Conservation (phyloP, 2,113 vertebrate genomes). For the Cryptomyrus ogoouensis region DNA sequence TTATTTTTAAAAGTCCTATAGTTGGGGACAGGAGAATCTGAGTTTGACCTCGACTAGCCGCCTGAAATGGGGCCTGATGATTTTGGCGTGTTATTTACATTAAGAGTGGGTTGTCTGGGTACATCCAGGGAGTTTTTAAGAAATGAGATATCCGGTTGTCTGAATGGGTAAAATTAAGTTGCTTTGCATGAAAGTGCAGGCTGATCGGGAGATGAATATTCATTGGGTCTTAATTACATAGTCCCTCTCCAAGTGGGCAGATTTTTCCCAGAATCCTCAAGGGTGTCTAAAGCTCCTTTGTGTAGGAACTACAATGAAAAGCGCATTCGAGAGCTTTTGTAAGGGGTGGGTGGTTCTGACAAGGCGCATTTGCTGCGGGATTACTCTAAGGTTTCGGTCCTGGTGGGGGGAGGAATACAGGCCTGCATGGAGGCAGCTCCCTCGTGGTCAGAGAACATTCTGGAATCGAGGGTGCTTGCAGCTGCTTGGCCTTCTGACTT, state of each 20-base stretch:
- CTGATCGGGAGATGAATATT: constrained; percentile 4
- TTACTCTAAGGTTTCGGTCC: not conserved
- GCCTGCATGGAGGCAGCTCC: not conserved
- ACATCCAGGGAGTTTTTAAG: not conserved
- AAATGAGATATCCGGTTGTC: not conserved
- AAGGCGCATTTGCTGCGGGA: not conserved
- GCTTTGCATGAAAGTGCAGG: not conserved
- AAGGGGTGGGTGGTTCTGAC: not conserved
- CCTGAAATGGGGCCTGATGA: not conserved
- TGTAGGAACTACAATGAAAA: not conserved
- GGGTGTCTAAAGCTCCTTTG: not conserved
- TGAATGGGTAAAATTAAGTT: constrained; percentile 5
- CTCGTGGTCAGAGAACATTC: not conserved
- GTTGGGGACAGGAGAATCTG: not conserved
- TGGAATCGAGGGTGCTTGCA: not conserved
- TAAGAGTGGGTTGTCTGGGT: not conserved
- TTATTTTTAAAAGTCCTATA: not conserved
- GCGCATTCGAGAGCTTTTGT: not conserved
- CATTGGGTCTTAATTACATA: not conserved
- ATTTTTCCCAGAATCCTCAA: constrained; percentile 5
- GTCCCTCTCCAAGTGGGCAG: not conserved
- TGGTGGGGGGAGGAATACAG: not conserved
- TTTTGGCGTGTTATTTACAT: not conserved
- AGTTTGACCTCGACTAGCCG: not conserved
- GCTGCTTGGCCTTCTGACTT: not conserved